Base-by-base conservation (phyloP, 2,888 invertebrate species). In the Hoplodrina blanda region DNA sequence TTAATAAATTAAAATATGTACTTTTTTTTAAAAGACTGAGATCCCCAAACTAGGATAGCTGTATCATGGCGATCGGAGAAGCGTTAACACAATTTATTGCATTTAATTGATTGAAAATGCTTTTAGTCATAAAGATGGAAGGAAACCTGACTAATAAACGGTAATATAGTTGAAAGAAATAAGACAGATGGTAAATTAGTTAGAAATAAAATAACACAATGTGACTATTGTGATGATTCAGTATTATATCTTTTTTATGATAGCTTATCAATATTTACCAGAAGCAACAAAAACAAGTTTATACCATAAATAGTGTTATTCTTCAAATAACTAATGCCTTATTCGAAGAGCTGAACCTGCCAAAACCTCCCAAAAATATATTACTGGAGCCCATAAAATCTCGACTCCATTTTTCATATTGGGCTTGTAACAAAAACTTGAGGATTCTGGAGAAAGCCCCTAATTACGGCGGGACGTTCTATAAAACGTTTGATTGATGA, bases 401-500 rank as follows among this genome's bases (percentile, higher is more conserved):
- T 59, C 19, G 10, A 57, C 57, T 57, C 70, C 7, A 80, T 80
- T 77, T 80, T 74, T 74, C 62, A 75, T 55, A 75, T 62, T 54
- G 62, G 74, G 65, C 56, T 56, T 25, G 55, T 54, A 62, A 74
- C 64, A 73, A 82, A 80, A 72, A 67, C 73, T 74, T 78, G 62
- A 62, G 73, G 80, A 83, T 84, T 81, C 79, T 82, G 78, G 73
- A 74, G 77, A 80, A 83, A 83, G 76, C 77, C 82, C 78, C 79
- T 88, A 87, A 89, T 89, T 88, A 87, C 84, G 54, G 68, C 72
- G 72, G 80, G 73, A 69, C 82, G 83, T 86, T 88, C 81, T 83
- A 84, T 84, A 87, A 87, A 90, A 85, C 87, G 87, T 82, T 87
- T 89, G 90, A 90, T 88, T 87, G 86, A 91, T 90, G 88, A 84